Base-by-base conservation (phyloP, 1,140 invertebrate species). In the Aphis gossypii region DNA sequence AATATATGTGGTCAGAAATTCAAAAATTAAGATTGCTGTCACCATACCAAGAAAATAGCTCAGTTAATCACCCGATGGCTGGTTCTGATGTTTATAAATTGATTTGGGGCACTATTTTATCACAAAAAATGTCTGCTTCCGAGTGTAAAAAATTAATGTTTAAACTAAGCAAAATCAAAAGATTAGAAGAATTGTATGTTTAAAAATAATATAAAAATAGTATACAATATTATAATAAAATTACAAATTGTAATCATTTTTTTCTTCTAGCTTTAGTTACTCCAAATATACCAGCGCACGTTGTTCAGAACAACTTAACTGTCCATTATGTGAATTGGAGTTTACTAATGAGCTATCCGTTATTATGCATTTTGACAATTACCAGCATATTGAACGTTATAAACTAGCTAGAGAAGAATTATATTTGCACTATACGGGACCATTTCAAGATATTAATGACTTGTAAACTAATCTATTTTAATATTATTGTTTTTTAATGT, bases 61-160 rank as follows among this genome's bases (percentile, higher is more conserved):
- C 82, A 9, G 35, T 93, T 51, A 44, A 86, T 93, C 92, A 93
- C 54, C 92, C 92, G 2, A 93, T 93, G 92, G 92, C 48, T 93
- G 92, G 92, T 56, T 84, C 82, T 54, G 92, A 93, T 93, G 82
- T 93, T 86, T 93, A 86, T 84, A 93, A 93, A 86, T 9, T 93
- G 56, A 3, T 93, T 8, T 93, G 92, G 92, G 92, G 38, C 38
- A 51, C 41, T 54, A 44, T 25, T 25, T 93, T 93, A 54, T 83
- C 76, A n/a, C 21, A 25, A 41, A 30, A 54, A 7, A 51, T 93
- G 68, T 51, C 82, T 54, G 23, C 3, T 86, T 38, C 6, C 4
- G 92, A 93, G 44, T 86, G 92, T 93, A 93, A 86, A 93, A 51
- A 51, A 0, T n/a, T 93, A 46, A 18, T 93, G 35, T 54, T 86